A percentile compares a stretch with the other conserved stretches of the same genome.
Evolutionary conservation across 2,797 vertebrate genomes (phyloP).

Genomic region (Rhynchonycteris naso): DNA sequence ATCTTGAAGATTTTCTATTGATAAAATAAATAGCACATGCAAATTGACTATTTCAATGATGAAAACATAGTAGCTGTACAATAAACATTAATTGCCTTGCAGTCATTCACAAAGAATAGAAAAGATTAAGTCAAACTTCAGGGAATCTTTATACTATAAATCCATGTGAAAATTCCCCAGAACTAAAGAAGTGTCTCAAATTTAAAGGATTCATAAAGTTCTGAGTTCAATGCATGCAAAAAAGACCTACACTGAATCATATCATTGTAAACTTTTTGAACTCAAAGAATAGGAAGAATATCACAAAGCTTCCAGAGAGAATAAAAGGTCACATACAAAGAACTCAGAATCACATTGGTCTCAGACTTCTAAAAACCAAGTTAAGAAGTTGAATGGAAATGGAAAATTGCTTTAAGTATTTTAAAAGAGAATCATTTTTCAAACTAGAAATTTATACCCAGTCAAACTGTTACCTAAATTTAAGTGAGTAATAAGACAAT

Average conservation of each 20-base stretch:
- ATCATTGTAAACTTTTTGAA: conserved; percentile 6
- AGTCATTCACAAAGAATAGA: conserved; percentile 10
- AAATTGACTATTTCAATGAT: background rate
- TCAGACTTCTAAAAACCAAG: conserved; percentile 24
- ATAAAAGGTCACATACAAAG: background rate
- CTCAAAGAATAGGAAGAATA: background rate
- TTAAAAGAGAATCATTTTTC: conserved; percentile 45
- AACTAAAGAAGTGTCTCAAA: background rate
- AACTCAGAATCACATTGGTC: background rate
- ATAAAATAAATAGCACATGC: background rate
- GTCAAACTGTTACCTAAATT: conserved; percentile 4
- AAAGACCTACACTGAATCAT: background rate
- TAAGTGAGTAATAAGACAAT: background rate
- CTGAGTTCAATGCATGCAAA: background rate
- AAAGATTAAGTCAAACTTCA: background rate
- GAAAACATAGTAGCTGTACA: background rate
- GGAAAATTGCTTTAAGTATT: conserved; percentile 19
- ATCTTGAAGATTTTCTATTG: background rate
- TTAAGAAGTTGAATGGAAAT: background rate
- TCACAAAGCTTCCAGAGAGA: background rate
- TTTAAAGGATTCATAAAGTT: background rate
- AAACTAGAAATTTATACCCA: conserved; percentile 37
- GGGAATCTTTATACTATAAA: background rate
- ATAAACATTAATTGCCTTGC: background rate
- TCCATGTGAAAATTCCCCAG: background rate